Percentiles rank a stretch among this genome's conserved stretches.
Evolutionary conservation across 2,113 vertebrate species (phyloP).

Genomic region (Chaenocephalus aceratus): DNA sequence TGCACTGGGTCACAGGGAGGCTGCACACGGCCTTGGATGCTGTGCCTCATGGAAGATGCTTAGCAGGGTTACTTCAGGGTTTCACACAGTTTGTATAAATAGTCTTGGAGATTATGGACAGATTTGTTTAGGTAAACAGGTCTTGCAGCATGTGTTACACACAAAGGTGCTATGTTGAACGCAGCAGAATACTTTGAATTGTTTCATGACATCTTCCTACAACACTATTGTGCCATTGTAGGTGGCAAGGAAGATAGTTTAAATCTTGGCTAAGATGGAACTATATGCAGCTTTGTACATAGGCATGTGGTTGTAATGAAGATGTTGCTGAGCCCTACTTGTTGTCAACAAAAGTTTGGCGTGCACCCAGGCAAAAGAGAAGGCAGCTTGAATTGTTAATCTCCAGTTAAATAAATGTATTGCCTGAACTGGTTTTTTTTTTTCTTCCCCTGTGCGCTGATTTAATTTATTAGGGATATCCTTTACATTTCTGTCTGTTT

Average conservation of each 20-base stretch:
- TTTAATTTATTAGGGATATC: neutral
- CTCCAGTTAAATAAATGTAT: neutral
- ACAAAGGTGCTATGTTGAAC: neutral
- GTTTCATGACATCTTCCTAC: neutral
- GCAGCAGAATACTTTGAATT: neutral
- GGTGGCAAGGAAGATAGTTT: neutral
- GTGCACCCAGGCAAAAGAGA: neutral
- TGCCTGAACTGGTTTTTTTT: neutral
- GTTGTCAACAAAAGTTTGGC: neutral
- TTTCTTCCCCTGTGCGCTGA: neutral
- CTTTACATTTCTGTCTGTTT: neutral
- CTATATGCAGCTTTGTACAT: slow-evolving; percentile 10
- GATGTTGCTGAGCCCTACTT: neutral
- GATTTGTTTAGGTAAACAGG: neutral
- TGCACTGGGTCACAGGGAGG: slow-evolving; percentile 60
- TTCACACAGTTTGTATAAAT: neutral
- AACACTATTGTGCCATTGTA: neutral
- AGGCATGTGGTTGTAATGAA: slow-evolving; percentile 13
- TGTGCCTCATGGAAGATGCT: slow-evolving; percentile 51
- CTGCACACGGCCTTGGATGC: slow-evolving; percentile 54
- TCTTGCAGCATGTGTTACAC: neutral
- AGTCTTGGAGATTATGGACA: neutral
- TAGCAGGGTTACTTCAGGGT: slow-evolving; percentile 10
- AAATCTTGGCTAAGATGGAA: neutral
- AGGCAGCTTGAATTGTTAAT: neutral